phyloP scores from a whole-genome alignment of 2,797 vertebrate genomes.

The Acestrorhynchus altus region DNA sequence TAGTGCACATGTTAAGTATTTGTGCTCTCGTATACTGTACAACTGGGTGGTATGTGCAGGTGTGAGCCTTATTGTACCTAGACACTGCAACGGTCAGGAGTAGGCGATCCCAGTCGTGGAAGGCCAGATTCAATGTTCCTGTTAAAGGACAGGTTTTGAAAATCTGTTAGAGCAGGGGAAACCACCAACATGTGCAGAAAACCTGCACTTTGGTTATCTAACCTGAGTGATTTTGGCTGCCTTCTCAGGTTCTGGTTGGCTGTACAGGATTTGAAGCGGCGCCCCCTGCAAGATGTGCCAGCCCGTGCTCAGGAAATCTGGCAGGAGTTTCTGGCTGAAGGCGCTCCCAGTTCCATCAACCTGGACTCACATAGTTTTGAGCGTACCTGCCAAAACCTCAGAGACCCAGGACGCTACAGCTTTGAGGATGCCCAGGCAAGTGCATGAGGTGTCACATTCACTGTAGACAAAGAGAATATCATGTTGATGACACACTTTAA shows the following conservation, averaged over 20 bases:
- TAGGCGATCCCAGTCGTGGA: too few species aligned
- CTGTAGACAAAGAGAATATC: background rate
- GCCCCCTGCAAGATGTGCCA: constrained; percentile 89
- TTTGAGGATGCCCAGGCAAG: constrained; percentile 97
- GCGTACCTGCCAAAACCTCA: constrained; percentile 95
- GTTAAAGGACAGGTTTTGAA: too few species aligned
- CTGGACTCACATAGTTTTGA: constrained; percentile 98
- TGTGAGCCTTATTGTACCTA: too few species aligned
- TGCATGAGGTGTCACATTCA: background rate
- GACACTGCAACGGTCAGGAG: too few species aligned
- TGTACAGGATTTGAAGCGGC: constrained; percentile 94
- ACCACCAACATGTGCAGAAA: background rate
- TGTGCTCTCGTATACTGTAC: constrained; percentile 6
- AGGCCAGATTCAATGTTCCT: too few species aligned
- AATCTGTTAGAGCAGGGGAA: background rate
- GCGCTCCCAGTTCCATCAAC: constrained; percentile 95
- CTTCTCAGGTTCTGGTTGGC: constrained; percentile 92
- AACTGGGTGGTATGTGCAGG: background rate
- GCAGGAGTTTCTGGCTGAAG: constrained; percentile 96
- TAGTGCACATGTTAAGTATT: too few species aligned
- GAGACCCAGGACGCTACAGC: constrained; percentile 94
- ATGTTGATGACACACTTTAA: background rate
- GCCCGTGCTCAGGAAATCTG: constrained; percentile 93
- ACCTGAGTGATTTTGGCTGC: background rate
- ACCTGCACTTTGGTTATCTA: background rate